Percentiles rank a stretch among this genome's conserved stretches.
phyloP scores from a whole-genome alignment of 2,113 vertebrate genomes.

The Oncorhynchus mykiss region DNA sequence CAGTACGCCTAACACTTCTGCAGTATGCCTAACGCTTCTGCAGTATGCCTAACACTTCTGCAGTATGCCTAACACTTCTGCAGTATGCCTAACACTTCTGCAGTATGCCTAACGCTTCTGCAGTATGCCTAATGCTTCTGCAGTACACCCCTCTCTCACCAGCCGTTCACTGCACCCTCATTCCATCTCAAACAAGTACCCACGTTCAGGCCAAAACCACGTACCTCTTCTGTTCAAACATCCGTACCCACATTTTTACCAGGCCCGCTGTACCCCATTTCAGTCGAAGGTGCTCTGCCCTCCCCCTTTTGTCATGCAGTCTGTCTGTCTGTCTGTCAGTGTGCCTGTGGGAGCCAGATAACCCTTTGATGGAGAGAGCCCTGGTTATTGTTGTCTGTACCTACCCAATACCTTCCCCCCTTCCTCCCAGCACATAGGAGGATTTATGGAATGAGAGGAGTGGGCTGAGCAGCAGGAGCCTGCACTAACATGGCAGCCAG shows the following conservation, averaged over 20 bases:
- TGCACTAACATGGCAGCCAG: slow-evolving; percentile 67
- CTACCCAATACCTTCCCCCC: slow-evolving; percentile 60
- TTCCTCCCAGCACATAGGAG: slow-evolving; percentile 69
- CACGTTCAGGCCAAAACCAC: neutral
- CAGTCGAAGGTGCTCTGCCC: slow-evolving; percentile 60
- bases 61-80: too few species aligned
- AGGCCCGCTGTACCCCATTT: slow-evolving; percentile 28
- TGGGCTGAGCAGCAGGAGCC: slow-evolving; percentile 63
- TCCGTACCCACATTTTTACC: slow-evolving; percentile 40
- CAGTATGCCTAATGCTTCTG: too few species aligned
- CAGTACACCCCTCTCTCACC: neutral
- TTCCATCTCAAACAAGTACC: neutral
- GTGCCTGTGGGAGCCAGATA: slow-evolving; percentile 75
- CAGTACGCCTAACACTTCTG: too few species aligned
- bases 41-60: too few species aligned
- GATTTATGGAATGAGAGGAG: slow-evolving; percentile 68
- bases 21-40: too few species aligned
- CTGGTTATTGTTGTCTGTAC: slow-evolving; percentile 73
- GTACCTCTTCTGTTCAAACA: slow-evolving; percentile 16
- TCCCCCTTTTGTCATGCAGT: neutral
- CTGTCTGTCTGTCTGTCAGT: slow-evolving; percentile 61
- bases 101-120: too few species aligned
- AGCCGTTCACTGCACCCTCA: neutral
- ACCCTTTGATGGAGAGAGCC: slow-evolving; percentile 75
- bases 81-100: too few species aligned